phyloP scores from a whole-genome alignment of 2,888 invertebrate species.

The Polia nebulosa region DNA sequence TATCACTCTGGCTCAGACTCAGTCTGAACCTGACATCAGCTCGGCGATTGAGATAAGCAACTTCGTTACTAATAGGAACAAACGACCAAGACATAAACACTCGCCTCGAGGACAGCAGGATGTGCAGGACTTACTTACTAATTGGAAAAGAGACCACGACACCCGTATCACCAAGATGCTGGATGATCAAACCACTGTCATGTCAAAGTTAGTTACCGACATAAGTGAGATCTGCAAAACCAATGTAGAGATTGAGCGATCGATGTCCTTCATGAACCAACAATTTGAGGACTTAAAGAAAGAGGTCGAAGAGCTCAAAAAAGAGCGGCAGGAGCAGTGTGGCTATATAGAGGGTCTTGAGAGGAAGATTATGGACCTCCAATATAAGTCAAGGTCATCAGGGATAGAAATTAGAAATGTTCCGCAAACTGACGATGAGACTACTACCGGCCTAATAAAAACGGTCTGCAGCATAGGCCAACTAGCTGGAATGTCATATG shows the following conservation, averaged over 20 bases:
- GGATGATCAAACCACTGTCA: no score
- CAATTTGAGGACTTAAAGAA: neutral
- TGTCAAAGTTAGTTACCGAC: no score
- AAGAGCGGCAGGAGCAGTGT: neutral
- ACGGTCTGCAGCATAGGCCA: neutral
- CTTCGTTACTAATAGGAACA: no score
- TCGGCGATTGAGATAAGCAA: no score
- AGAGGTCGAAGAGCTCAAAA: neutral
- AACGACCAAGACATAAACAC: no score
- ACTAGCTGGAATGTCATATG: neutral
- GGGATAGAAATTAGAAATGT: neutral
- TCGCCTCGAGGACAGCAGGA: no score
- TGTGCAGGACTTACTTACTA: no score
- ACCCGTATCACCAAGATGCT: no score
- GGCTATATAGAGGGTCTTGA: neutral
- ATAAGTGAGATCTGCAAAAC: neutral
- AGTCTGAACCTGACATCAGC: no score
- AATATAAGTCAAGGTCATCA: neutral
- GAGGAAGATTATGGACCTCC: neutral
- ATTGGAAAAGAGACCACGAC: no score
- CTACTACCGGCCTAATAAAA: neutral
- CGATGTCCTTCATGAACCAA: slow-evolving; percentile 1
- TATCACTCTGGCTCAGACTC: no score
- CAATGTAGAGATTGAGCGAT: neutral
- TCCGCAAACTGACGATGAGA: neutral